Conservation (phyloP, 1,140 invertebrate species). For the Leptopilina clavipes region DNA sequence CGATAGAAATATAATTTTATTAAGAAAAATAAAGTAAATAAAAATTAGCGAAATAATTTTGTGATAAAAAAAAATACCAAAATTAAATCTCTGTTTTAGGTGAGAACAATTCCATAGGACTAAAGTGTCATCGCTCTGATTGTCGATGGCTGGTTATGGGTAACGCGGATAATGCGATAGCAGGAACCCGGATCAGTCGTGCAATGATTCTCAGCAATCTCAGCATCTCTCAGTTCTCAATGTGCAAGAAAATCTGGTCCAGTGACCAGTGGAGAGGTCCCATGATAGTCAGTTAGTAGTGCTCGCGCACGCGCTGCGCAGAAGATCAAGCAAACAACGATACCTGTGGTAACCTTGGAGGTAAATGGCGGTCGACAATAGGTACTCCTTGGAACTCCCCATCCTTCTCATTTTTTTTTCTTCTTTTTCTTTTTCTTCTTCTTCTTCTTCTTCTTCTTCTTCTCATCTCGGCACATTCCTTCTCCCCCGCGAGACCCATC, state of each 20-base stretch:
- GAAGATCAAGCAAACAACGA: conserved; percentile 35
- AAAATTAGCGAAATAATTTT: too few species aligned
- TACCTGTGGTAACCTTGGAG: conserved; percentile 61
- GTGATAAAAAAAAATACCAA: not conserved
- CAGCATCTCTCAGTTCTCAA: conserved; percentile 26
- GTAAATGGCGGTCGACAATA: conserved; percentile 60
- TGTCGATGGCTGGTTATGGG: conserved; percentile 25
- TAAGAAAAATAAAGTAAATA: too few species aligned
- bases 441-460: too few species aligned
- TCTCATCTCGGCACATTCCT: conserved; percentile 48
- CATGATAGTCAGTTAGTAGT: conserved; percentile 13
- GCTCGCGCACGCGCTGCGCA: conserved; percentile 23
- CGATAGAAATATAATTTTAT: not conserved
- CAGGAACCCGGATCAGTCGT: conserved; percentile 25
- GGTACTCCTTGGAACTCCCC: not conserved
- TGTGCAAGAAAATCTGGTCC: conserved; percentile 47
- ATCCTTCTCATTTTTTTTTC: not conserved
- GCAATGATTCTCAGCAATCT: conserved; percentile 6
- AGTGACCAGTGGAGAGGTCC: conserved; percentile 30
- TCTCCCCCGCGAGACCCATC: conserved; percentile 28
- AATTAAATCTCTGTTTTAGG: conserved; percentile 6
- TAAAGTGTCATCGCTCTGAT: conserved; percentile 18
- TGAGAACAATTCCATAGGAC: conserved; percentile 8
- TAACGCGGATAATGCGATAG: conserved; percentile 13
- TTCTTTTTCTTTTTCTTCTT: too few species aligned